Percentiles rank a stretch among this genome's conserved stretches.
These are phyloP conservation scores for Pongo pygmaeus DNA, from an alignment of 2,113 vertebrate genomes.

Conservation along the genomic window DNA sequence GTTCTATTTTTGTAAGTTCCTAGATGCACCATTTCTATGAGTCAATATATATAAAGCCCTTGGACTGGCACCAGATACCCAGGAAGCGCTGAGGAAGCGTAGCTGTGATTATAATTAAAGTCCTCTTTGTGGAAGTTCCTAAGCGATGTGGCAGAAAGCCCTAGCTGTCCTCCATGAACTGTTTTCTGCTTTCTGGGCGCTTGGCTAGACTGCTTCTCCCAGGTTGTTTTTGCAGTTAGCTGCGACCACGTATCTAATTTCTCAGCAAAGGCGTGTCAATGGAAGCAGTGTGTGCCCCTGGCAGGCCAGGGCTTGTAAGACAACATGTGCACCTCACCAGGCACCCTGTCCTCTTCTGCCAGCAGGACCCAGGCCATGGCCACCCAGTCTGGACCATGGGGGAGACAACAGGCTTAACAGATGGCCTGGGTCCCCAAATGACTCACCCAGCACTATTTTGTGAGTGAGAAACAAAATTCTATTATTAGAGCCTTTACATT, in stretches of 20 bases:
- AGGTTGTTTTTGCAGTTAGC: background rate
- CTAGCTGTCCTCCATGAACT: background rate
- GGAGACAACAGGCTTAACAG: background rate
- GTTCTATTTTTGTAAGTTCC: slow-evolving; percentile 59
- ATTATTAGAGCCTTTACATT: background rate
- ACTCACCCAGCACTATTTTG: background rate
- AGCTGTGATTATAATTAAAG: background rate
- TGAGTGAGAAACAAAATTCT: background rate
- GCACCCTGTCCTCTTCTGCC: background rate
- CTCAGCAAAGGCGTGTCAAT: background rate
- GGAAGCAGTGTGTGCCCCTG: fast-evolving
- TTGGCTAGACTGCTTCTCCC: background rate
- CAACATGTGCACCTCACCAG: background rate
- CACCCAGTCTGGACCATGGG: background rate
- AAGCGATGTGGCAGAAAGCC: background rate
- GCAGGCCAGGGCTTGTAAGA: background rate
- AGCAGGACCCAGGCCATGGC: background rate
- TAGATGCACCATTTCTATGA: slow-evolving; percentile 48
- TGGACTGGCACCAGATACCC: background rate
- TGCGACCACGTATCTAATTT: background rate
- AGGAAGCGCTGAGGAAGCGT: background rate
- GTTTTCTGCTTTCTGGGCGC: background rate
- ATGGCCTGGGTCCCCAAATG: background rate
- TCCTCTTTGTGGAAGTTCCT: background rate
- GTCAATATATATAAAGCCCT: background rate